Evolutionary conservation across 2,888 invertebrate genomes (phyloP).

Genomic region (Matsumyia berberina): DNA sequence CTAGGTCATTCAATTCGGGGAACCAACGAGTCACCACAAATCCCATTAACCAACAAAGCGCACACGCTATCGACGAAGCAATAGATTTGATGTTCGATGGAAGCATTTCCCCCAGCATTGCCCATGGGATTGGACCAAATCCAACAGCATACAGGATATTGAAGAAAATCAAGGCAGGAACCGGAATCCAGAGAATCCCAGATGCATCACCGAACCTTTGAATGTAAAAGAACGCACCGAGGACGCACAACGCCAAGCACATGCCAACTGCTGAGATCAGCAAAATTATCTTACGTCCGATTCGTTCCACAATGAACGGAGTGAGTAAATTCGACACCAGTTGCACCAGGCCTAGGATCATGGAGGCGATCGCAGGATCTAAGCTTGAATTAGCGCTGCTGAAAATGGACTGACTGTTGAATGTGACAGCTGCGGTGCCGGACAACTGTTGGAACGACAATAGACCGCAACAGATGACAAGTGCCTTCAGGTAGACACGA

Average conservation of each 20-base stretch:
- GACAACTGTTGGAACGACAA: constrained; percentile 93
- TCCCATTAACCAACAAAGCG: constrained; percentile 90
- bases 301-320: constrained; percentile 91
- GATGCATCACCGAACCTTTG: constrained; percentile 83
- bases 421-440: constrained; percentile 92
- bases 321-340: constrained; percentile 89
- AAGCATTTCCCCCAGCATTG: constrained; percentile 92
- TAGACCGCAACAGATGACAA: constrained; percentile 90
- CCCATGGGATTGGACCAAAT: constrained; percentile 92
- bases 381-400: constrained; percentile 87
- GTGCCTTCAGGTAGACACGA: constrained; percentile 90
- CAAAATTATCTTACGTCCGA: constrained; percentile 90
- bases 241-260: constrained; percentile 86
- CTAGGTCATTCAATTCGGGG: constrained; percentile 87
- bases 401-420: constrained; percentile 91
- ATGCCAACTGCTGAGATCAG: constrained; percentile 89
- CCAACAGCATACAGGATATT: constrained; percentile 90
- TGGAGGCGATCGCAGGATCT: constrained; percentile 88
- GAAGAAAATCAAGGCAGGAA: constrained; percentile 89
- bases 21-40: constrained; percentile 91
- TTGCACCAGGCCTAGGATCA: constrained; percentile 90
- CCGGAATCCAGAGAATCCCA: constrained; percentile 88
- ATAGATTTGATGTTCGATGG: constrained; percentile 90
- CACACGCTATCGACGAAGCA: constrained; percentile 91
- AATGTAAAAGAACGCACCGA: constrained; percentile 88